Base-by-base conservation (phyloP, 2,888 invertebrate species). In the Pristionchus mayeri region DNA sequence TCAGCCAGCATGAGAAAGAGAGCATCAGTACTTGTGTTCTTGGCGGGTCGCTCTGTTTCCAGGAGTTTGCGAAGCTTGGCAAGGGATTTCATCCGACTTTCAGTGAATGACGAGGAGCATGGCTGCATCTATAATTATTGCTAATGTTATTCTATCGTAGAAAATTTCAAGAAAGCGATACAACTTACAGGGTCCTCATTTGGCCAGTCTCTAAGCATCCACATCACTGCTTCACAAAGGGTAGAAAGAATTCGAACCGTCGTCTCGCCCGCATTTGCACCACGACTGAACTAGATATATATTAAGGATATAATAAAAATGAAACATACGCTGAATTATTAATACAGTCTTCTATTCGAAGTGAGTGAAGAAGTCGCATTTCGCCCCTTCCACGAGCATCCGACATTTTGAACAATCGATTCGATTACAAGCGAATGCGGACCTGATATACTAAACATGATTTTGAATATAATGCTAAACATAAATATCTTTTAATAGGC, bases 201-300 rank as follows among this genome's bases (percentile, higher is more conserved):
- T 13, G 83, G 83, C 83, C 83, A 83, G 34, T 83, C 83, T 37
- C 54, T 67, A 18, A 83, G 21, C 48, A 83, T 83, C 83, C 83
- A 83, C 83, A 83, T 83, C 9, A 52, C 54, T 16, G 83, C 67
- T 52, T 83, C 83, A 27, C 83, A 83, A 3, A 83, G 52, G 50
- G 71, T 40, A 30, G 71, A 37, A 16, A 83, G 34, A 50, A 83
- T 37, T n/a, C 71, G 44, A 24, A 54, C 83, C 7, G 54, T 83
- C 0, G 82, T 48, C n/a, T 60, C 60, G 27, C 76, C 48, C 11
- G 82, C 27, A 44, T 60, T 48, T 4, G 82, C 52, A 27, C 60
- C 60, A 40, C 48, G 52, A 44, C 79, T 79, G 54, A 52, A 79
- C 13, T 50, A 24, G 18, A n/a, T 11, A 11, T 54, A 54, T 54